phyloP scores from a whole-genome alignment of 2,888 invertebrate genomes.

The Lissonota sp. region DNA sequence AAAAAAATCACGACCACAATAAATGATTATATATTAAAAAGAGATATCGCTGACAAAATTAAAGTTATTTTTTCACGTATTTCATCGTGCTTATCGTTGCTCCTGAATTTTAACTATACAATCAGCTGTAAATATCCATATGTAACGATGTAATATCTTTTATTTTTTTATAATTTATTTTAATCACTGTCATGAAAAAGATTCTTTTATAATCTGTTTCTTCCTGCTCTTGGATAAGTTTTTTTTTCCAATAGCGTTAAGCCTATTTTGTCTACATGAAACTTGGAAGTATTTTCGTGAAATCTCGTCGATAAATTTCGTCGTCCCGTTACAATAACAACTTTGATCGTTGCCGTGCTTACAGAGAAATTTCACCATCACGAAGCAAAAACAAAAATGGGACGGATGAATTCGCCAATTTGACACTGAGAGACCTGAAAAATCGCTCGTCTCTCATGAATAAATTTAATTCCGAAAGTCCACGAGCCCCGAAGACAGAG shows the following conservation, averaged over 20 bases:
- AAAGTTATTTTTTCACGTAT: too few species aligned
- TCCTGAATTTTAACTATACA: too few species aligned
- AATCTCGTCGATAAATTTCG: conserved; percentile 1
- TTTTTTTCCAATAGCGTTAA: background rate
- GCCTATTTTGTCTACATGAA: background rate
- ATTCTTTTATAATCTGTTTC: background rate
- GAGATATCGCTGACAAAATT: too few species aligned
- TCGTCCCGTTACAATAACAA: conserved; percentile 12
- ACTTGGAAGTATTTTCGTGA: background rate
- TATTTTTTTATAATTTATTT: too few species aligned
- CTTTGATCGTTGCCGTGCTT: background rate
- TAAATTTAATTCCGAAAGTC: conserved; percentile 20
- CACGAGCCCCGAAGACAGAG: background rate
- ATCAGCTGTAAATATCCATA: too few species aligned
- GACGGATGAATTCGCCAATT: conserved; percentile 5
- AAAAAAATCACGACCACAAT: too few species aligned
- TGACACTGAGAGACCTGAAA: conserved; percentile 32
- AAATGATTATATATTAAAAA: too few species aligned
- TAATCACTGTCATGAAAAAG: too few species aligned
- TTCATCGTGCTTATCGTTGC: too few species aligned
- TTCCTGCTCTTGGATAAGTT: background rate
- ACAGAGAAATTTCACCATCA: conserved; percentile 5
- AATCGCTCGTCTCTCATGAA: conserved; percentile 49
- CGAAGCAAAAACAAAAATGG: background rate
- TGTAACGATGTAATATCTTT: too few species aligned